Evolutionary conservation across 2,888 invertebrate genomes (phyloP).

Genomic region (Aphelenchoides bicaudatus): DNA sequence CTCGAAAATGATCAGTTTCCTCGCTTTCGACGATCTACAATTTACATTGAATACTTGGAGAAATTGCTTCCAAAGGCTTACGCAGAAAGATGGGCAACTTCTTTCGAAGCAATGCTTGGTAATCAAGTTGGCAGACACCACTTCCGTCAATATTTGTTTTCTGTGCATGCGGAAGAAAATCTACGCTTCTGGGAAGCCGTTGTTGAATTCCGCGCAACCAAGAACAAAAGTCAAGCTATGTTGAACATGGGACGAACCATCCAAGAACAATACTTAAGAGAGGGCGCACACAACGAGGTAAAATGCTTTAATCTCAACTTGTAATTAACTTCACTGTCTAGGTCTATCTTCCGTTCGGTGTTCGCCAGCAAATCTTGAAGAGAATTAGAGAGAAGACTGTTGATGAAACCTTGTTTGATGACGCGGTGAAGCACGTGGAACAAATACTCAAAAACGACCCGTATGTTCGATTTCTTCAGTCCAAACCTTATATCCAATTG

Average conservation of each 20-base stretch:
- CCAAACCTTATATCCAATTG: slow-evolving; percentile 44
- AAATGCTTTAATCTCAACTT: neutral
- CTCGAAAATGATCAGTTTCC: slow-evolving; percentile 60
- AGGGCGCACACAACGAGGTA: slow-evolving; percentile 54
- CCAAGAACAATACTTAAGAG: slow-evolving; percentile 50
- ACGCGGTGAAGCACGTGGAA: slow-evolving; percentile 57
- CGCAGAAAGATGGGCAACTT: slow-evolving; percentile 56
- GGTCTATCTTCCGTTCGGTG: slow-evolving; percentile 57
- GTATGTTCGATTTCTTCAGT: slow-evolving; percentile 58
- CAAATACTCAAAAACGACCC: slow-evolving; percentile 52
- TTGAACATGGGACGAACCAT: slow-evolving; percentile 51
- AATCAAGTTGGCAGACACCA: slow-evolving; percentile 58
- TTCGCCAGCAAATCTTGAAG: slow-evolving; percentile 52
- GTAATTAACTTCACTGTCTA: slow-evolving; percentile 18
- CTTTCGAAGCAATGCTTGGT: slow-evolving; percentile 55
- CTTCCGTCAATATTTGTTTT: slow-evolving; percentile 53
- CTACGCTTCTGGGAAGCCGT: slow-evolving; percentile 58
- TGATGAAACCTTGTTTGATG: slow-evolving; percentile 56
- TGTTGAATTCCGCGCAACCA: slow-evolving; percentile 44
- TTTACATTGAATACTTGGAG: slow-evolving; percentile 48
- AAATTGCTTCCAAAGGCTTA: slow-evolving; percentile 51
- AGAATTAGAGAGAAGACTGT: slow-evolving; percentile 47
- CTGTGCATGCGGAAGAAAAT: slow-evolving; percentile 59
- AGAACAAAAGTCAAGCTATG: slow-evolving; percentile 51
- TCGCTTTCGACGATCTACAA: slow-evolving; percentile 54